phyloP scores from a whole-genome alignment of 2,113 vertebrate genomes.

The Bubalus kerabau region DNA sequence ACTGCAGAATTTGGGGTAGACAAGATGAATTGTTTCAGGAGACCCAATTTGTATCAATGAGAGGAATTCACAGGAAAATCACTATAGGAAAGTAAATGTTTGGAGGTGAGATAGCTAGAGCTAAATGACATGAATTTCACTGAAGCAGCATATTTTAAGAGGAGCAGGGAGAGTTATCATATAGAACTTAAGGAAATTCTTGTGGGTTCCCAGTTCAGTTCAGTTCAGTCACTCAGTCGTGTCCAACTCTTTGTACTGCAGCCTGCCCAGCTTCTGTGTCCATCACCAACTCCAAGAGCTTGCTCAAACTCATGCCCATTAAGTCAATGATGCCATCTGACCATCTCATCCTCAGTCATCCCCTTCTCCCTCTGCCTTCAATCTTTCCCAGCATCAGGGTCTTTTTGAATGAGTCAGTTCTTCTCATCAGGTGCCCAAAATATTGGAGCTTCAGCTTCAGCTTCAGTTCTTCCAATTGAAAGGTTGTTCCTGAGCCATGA shows the following conservation, averaged over 20 bases:
- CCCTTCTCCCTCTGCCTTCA: not conserved
- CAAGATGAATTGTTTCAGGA: not conserved
- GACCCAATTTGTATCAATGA: not conserved
- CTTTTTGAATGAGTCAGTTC: not conserved
- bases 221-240: not conserved
- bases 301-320: not conserved
- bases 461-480: not conserved
- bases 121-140: not conserved
- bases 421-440: not conserved
- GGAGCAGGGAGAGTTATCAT: not conserved
- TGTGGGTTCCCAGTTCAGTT: too few species aligned
- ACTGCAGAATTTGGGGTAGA: not conserved
- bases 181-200: not conserved
- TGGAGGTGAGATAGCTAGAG: not conserved
- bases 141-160: not conserved
- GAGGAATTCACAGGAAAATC: not conserved
- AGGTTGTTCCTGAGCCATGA: not conserved
- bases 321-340: not conserved
- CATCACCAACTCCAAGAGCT: not conserved
- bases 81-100: not conserved
- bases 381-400: not conserved
- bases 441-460: not conserved
- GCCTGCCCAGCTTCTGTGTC: not conserved
- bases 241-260: not conserved
- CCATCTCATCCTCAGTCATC: not conserved